These are phyloP conservation scores for Drosophila littoralis DNA, from an alignment of 1,140 invertebrate genomes.

Conservation along the genomic window DNA sequence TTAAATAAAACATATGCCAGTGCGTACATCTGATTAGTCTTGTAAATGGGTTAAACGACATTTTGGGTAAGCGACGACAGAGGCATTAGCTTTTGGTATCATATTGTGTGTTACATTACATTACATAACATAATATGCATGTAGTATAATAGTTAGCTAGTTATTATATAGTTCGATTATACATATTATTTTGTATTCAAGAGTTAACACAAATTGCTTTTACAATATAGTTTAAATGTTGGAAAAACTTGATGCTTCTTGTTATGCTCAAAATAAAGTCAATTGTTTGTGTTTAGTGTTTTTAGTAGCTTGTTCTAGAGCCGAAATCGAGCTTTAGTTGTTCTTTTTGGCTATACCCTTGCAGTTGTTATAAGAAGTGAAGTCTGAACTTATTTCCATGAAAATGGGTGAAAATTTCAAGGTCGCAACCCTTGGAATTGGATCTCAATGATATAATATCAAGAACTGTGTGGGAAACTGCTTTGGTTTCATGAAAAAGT, in stretches of 20 bases:
- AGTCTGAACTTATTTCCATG: no score
- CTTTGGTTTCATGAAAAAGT: no score
- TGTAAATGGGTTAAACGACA: background rate
- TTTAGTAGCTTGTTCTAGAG: constrained; percentile 26
- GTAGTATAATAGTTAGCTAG: constrained; percentile 7
- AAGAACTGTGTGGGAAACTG: no score
- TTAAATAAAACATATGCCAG: constrained; percentile 8
- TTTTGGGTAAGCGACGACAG: constrained; percentile 6
- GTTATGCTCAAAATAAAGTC: constrained; percentile 59
- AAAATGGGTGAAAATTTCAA: no score
- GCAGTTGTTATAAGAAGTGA: background rate
- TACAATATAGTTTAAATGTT: constrained; percentile 48
- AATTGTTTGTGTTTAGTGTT: constrained; percentile 35
- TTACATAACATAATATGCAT: constrained; percentile 32
- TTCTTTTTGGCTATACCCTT: constrained; percentile 14
- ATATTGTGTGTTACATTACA: constrained; percentile 16
- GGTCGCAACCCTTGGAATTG: no score
- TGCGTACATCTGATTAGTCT: background rate
- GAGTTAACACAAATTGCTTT: constrained; percentile 49
- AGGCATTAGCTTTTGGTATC: constrained; percentile 37
- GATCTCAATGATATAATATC: no score
- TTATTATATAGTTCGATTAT: constrained; percentile 17
- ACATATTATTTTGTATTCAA: constrained; percentile 9
- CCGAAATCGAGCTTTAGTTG: constrained; percentile 38
- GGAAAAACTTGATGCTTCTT: constrained; percentile 37